phyloP scores from a whole-genome alignment of 1,140 invertebrate species.

The Ladona fulva region DNA sequence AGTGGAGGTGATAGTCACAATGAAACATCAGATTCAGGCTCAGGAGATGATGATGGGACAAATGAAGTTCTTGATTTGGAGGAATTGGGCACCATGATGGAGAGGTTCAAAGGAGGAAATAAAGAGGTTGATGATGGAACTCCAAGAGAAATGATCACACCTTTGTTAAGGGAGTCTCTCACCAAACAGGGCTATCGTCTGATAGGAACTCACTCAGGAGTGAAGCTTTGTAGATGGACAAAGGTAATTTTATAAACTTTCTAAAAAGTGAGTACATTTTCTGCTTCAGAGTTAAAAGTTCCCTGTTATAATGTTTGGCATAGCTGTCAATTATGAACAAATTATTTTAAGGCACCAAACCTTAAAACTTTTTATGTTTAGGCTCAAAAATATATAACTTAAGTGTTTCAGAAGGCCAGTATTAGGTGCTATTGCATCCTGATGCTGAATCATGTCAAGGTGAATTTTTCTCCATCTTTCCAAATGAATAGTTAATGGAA shows the following conservation, averaged over 20 bases:
- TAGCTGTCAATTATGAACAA: no score
- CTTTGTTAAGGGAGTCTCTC: constrained; percentile 41
- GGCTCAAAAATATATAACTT: no score
- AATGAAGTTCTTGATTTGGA: constrained; percentile 16
- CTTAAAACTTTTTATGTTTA: no score
- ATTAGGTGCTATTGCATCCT: no score
- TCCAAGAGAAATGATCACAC: constrained; percentile 50
- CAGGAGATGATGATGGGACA: not conserved
- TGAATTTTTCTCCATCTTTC: no score
- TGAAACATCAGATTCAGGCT: constrained; percentile 1
- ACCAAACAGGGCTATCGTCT: constrained; percentile 56
- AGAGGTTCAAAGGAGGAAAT: not conserved
- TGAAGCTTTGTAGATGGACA: constrained; percentile 57
- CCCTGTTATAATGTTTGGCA: no score
- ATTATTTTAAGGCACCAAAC: no score
- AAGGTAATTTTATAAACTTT: constrained; percentile 45
- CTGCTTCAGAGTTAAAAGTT: no score
- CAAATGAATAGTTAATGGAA: no score
- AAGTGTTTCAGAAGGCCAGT: no score
- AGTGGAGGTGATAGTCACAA: constrained; percentile 1
- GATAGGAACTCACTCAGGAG: constrained; percentile 53
- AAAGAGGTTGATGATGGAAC: not conserved
- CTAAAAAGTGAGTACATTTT: no score
- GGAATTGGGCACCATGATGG: not conserved
- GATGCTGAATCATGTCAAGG: no score